These are phyloP conservation scores for Temnothorax curvispinosus DNA, from an alignment of 1,140 invertebrate genomes.

Conservation along the genomic window DNA sequence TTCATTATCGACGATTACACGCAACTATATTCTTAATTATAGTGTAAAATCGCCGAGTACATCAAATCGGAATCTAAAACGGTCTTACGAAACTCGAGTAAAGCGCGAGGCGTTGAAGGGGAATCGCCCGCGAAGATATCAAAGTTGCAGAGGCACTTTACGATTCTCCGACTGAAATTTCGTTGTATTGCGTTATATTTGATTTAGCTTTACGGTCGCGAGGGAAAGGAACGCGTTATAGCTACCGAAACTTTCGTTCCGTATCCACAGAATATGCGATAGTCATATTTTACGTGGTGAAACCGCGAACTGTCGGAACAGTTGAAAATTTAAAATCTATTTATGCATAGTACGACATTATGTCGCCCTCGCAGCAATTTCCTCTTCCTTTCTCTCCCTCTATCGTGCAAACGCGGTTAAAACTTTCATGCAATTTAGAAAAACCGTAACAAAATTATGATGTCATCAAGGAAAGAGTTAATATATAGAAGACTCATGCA, in stretches of 20 bases:
- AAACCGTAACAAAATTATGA: neutral
- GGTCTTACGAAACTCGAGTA: neutral
- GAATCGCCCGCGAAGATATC: neutral
- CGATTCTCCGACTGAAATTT: slow-evolving; percentile 18
- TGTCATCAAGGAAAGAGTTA: neutral
- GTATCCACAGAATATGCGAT: neutral
- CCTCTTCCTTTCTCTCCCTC: neutral
- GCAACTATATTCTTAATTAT: slow-evolving; percentile 11
- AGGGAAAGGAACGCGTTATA: neutral
- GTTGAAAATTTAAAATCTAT: slow-evolving; percentile 47
- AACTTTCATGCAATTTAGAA: slow-evolving; percentile 24
- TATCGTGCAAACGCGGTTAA: slow-evolving; percentile 14
- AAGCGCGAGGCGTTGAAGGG: neutral
- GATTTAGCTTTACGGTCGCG: slow-evolving; percentile 33
- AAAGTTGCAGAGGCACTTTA: slow-evolving; percentile 14
- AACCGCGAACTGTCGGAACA: slow-evolving; percentile 3
- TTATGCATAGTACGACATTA: slow-evolving; percentile 35
- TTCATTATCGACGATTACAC: neutral
- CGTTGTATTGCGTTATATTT: slow-evolving; percentile 33
- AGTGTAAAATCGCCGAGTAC: slow-evolving; percentile 17
- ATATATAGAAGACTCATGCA: neutral
- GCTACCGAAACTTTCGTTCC: slow-evolving; percentile 9
- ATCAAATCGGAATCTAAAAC: slow-evolving; percentile 22
- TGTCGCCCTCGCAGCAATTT: slow-evolving; percentile 8
- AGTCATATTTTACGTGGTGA: slow-evolving; percentile 29